Evolutionary conservation across 2,797 vertebrate genomes (phyloP), one percentile per base, ranked within the genome.

Genomic region (Rhinophrynus dorsalis): DNA sequence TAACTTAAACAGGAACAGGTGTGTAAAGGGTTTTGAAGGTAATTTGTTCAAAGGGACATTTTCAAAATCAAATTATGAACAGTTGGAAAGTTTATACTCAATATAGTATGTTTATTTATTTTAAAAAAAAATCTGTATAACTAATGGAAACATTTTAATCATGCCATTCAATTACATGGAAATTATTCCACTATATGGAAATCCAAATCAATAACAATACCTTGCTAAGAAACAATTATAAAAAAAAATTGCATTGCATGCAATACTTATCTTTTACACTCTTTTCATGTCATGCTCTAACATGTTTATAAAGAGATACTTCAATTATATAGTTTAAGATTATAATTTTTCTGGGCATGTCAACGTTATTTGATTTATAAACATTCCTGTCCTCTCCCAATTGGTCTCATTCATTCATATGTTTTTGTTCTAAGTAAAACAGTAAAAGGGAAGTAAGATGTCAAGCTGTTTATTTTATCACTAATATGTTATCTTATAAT

Each of bases 401-500:
- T 59, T 69, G 44, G 68, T 69, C 75, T 81, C 67, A 64, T 63
- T 70, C 78, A 38, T n/a, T 78, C 80, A 79, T 79, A 81, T 82
- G 82, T 82, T 85, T 89, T 83, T 77, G 15, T 58, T 85, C 82
- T 83, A 60, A 74, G 75, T 47, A 67, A 81, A 55, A 78, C 76
- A 80, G 77, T 78, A 81, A 79, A 83, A 76, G 80, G 78, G 82
- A 88, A 87, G 78, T 80, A 75, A 84, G 82, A 87, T 80, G 81
- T 85, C 86, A 88, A 76, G 78, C 76, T 83, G 81, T 85, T 90
- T 87, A 84, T 85, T 85, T 88, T 81, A 77, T 47, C 73, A 62
- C 69, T 77, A 79, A 82, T 86, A 84, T 84, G 82, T 89, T 88
- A 86, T 86, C 80, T 89, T 79, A 77, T 82, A 88, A 83, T 79